These are phyloP conservation scores for Raja brachyura DNA, from an alignment of 2,113 vertebrate species.

Conservation along the genomic window DNA sequence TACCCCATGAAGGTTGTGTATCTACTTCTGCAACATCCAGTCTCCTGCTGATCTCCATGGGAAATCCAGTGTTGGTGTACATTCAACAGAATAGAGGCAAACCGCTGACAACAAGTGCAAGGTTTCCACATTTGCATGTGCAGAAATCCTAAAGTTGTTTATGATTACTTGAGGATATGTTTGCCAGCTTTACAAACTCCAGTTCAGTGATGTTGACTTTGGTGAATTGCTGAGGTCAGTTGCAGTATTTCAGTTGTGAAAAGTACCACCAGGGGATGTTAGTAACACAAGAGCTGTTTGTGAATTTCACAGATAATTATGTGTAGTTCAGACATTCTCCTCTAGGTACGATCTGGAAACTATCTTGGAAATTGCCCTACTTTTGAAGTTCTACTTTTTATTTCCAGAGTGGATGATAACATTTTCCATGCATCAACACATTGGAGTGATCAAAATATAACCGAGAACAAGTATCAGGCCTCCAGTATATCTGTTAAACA, in stretches of 20 bases:
- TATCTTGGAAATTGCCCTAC: background rate
- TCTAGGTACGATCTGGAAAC: background rate
- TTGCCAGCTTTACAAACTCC: no score
- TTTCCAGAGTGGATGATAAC: background rate
- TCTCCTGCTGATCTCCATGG: no score
- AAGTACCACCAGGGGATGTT: background rate
- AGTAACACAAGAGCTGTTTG: background rate
- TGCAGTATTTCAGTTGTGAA: background rate
- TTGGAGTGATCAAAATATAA: background rate
- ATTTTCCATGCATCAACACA: background rate
- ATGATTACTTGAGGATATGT: no score
- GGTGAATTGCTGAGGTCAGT: background rate
- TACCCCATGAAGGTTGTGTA: no score
- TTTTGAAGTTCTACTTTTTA: background rate
- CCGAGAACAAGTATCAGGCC: background rate
- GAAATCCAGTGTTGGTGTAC: no score
- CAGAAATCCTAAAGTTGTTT: no score
- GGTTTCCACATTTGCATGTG: no score
- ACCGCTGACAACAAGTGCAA: no score
- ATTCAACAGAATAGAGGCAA: no score
- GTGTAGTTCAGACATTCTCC: background rate
- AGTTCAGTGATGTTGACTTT: background rate
- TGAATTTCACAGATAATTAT: background rate
- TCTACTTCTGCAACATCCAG: no score
- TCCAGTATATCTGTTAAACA: background rate